These are phyloP conservation scores for Galeopsomyia nigrocyanea DNA, from an alignment of 2,888 invertebrate genomes.

Conservation along the genomic window DNA sequence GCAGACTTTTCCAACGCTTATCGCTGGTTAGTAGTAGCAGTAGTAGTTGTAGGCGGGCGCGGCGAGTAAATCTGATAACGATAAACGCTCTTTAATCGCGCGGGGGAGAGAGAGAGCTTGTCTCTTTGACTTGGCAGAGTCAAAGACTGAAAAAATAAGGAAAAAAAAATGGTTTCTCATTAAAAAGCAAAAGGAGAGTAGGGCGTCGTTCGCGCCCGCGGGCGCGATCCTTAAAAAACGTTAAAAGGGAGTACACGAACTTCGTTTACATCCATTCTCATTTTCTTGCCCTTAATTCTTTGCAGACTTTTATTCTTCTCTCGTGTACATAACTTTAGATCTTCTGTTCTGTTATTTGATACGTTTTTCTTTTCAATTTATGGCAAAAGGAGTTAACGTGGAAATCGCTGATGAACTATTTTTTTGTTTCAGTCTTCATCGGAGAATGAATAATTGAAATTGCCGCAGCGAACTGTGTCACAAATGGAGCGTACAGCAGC, in stretches of 20 bases:
- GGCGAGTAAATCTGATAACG: slow-evolving; percentile 27
- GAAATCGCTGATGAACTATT: background rate
- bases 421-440: slow-evolving; percentile 5
- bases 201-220: slow-evolving; percentile 16
- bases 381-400: no score
- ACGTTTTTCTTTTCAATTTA: background rate
- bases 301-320: slow-evolving; percentile 19
- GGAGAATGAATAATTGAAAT: no score
- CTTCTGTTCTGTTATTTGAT: background rate
- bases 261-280: slow-evolving; percentile 44
- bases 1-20: background rate
- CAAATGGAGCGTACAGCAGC: no score
- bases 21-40: background rate
- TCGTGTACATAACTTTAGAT: background rate
- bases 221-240: slow-evolving; percentile 38
- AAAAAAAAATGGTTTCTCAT: slow-evolving; percentile 25
- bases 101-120: slow-evolving; percentile 25
- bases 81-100: slow-evolving; percentile 38
- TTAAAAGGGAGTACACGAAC: slow-evolving; percentile 55
- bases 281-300: slow-evolving; percentile 35
- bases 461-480: no score
- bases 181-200: slow-evolving; percentile 29
- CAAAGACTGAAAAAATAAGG: background rate
- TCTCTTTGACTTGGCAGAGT: background rate
- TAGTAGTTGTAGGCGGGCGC: background rate